Evolutionary conservation across 2,113 vertebrate genomes (phyloP), one percentile per base, ranked within the genome.

Genomic region (Anarrhichthys ocellatus): DNA sequence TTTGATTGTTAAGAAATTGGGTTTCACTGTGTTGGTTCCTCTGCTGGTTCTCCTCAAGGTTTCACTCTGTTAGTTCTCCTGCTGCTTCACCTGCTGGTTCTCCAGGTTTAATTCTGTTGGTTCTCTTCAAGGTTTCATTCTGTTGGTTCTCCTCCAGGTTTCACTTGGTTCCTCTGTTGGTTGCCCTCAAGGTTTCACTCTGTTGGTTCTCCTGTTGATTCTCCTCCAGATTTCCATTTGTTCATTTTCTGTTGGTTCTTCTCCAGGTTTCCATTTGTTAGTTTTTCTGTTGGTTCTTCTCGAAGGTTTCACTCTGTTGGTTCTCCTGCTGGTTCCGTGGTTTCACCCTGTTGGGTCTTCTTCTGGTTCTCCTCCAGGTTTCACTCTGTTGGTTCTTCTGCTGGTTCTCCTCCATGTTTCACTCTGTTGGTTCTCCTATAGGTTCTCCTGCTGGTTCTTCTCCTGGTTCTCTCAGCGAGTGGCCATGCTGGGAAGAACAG

Each of bases 401-500:
- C 2, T 15, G 44, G 13, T 46, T 46, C 44, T 46, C 14, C 8
- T 27, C 2, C 29, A n/a, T n/a, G 27, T 81, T 13, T 42, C 40
- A 42, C 11, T 42, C 11, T 42, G 40, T 42, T 42, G 40, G 40
- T 52, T 52, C 48, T 9, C 44, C 48, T 52, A 9, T 9, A 5
- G 52, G 52, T 58, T 58, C 69, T 72, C 7, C 22, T 36, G 20
- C 48, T 9, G 5, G 32, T 54, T 44, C 62, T 66, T 20, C 74
- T 15, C 0, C 3, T 17, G 22, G 17, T 18, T 29, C 56, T 14
- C 27, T 29, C 13, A 0, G 13, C 24, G 13, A 52, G 20, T 1
- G 3, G 66, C 59, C 76, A 89, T 92, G 91, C 13, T 89, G 74
- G 34, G 87, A 48, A 68, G 70, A 76, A 73, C n/a, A 0, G 10